A percentile compares a stretch with the other conserved stretches of the same genome.
Evolutionary conservation across 2,888 invertebrate species (phyloP).

Genomic region (Heliconius ismenius): DNA sequence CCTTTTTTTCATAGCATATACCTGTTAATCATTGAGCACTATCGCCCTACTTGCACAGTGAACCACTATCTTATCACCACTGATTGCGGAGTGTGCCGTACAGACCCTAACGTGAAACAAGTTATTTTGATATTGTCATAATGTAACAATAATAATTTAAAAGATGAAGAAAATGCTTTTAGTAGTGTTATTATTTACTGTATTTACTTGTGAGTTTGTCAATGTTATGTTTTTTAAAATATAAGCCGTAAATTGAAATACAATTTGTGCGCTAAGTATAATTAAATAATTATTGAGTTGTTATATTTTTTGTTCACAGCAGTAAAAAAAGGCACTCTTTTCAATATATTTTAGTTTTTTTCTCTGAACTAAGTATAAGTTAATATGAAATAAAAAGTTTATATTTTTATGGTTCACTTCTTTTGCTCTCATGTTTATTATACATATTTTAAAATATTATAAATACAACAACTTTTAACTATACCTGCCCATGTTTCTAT

Average conservation of each 20-base stretch:
- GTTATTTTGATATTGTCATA: slow-evolving; percentile 41
- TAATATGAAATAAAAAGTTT: background rate
- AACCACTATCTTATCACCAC: slow-evolving; percentile 66
- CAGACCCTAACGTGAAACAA: slow-evolving; percentile 35
- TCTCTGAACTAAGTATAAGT: background rate
- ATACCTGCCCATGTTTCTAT: slow-evolving; percentile 15
- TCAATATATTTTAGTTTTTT: background rate
- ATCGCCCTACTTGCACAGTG: slow-evolving; percentile 55
- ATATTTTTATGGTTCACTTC: no score
- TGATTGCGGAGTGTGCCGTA: slow-evolving; percentile 45
- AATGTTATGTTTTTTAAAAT: background rate
- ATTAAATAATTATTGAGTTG: background rate
- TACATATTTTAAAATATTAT: background rate
- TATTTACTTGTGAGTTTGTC: slow-evolving; percentile 57
- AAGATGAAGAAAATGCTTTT: slow-evolving; percentile 53
- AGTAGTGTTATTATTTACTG: slow-evolving; percentile 44
- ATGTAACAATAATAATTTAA: slow-evolving; percentile 46
- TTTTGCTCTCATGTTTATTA: no score
- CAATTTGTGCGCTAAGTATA: background rate
- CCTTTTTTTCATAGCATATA: slow-evolving; percentile 5
- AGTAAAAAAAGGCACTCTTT: no score
- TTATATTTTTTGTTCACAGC: background rate
- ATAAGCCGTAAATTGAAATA: background rate
- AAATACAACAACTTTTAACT: background rate
- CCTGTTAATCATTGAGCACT: slow-evolving; percentile 24